Base-by-base conservation (phyloP, 2,888 invertebrate species). In the Ptychoptera albimana region DNA sequence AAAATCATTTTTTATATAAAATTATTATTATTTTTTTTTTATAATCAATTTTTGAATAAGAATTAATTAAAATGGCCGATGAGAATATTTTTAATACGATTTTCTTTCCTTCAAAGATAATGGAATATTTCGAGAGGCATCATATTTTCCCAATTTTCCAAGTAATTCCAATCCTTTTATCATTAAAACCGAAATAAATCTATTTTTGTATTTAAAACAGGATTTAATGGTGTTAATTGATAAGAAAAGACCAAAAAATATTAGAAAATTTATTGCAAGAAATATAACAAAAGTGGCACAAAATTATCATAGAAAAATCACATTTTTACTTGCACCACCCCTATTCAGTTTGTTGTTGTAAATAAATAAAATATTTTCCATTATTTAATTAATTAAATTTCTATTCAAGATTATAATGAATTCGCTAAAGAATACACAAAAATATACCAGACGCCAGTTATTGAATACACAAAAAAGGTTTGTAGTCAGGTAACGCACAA, bases 61-160 rank as follows among this genome's bases (percentile, higher is more conserved):
- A 23, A 23, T 3, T 3, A 23, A 23, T 3, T 3, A 23, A 23
- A 23, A 23, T 23, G 23, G 23, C 3, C 23, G 23, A 23, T 23
- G 7, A 7, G 7, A 48, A 48, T 42, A 30, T 46, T n/a, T 45
- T 43, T 16, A 46, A 48, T 30, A 46, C 48, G 6, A 38, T 35
- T 11, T 51, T 59, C 37, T 61, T 51, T 48, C 51, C 61, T 1
- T 57, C 57, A 1, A 52, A 53, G 14, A 52, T 55, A 7, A 56
- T 61, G 60, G 40, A 34, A 15, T 64, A 64, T 42, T 55, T 62
- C 5, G 64, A 64, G 48, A 60, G 56, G 40, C 58, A 61, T 51
- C 55, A 55, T 45, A 46, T 64, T 15, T 43, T 63, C 39, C 61
- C 63, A 11, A 53, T 63, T 9, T 40, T 59, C 32, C 55, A 50